A percentile compares a stretch with the other conserved stretches of the same genome.
These are phyloP conservation scores for Scaptomyza polygonia DNA, from an alignment of 2,888 invertebrate species.

Conservation along the genomic window DNA sequence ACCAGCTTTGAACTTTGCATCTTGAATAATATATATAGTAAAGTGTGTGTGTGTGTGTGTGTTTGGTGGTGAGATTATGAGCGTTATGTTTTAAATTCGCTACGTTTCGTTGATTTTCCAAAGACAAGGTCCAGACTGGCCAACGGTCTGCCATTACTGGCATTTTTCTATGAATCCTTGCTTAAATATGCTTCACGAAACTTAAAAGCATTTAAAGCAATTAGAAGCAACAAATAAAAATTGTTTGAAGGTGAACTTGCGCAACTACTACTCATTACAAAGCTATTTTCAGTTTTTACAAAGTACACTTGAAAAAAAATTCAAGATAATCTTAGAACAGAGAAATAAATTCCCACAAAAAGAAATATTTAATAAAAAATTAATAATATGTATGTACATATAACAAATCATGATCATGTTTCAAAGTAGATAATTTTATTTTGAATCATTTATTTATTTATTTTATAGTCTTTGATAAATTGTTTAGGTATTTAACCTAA, in stretches of 20 bases:
- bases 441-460: no score
- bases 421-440: no score
- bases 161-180: constrained; percentile 60
- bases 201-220: constrained; percentile 75
- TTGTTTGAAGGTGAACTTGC: background rate
- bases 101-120: constrained; percentile 48
- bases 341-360: background rate
- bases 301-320: background rate
- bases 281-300: no score
- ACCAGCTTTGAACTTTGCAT: constrained; percentile 56
- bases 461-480: no score
- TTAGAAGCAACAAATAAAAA: constrained; percentile 56
- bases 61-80: constrained; percentile 33
- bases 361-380: no score
- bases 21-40: constrained; percentile 40
- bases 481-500: no score
- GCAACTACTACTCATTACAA: constrained; percentile 26
- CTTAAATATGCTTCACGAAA: constrained; percentile 72
- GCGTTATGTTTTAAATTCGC: constrained; percentile 58
- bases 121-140: constrained; percentile 24
- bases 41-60: constrained; percentile 25
- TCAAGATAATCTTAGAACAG: background rate
- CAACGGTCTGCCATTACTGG: constrained; percentile 29
- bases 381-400: no score
- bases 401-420: no score